These are phyloP conservation scores for Rugalucina vietnamica DNA, from an alignment of 2,888 invertebrate genomes.

Conservation along the genomic window DNA sequence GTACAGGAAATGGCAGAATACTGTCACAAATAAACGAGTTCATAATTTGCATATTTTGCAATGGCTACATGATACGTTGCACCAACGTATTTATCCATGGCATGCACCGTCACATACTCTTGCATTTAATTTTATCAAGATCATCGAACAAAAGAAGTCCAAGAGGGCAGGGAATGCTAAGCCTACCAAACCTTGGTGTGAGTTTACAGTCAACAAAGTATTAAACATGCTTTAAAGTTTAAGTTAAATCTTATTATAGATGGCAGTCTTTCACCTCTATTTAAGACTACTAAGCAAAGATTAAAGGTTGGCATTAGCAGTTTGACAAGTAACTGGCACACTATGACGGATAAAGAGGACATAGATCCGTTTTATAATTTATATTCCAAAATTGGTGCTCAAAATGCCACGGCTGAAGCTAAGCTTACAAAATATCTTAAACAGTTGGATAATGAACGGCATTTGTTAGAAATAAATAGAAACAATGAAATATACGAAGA, in stretches of 20 bases:
- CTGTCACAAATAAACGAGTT: too few species aligned
- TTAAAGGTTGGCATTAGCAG: background rate
- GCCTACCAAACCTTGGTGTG: too few species aligned
- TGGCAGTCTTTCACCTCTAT: background rate
- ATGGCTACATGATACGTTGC: too few species aligned
- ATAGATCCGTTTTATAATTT: slow-evolving; percentile 35
- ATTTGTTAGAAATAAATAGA: background rate
- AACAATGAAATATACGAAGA: slow-evolving; percentile 13
- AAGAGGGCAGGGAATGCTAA: too few species aligned
- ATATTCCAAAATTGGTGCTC: slow-evolving; percentile 43
- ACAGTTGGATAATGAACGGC: background rate
- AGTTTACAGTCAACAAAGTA: too few species aligned
- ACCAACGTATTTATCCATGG: too few species aligned
- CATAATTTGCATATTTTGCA: too few species aligned
- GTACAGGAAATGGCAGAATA: too few species aligned
- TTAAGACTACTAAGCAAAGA: background rate
- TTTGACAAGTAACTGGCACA: background rate
- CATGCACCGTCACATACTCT: too few species aligned
- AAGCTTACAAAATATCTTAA: slow-evolving; percentile 1
- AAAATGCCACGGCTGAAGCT: slow-evolving; percentile 26
- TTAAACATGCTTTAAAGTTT: too few species aligned
- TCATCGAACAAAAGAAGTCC: too few species aligned
- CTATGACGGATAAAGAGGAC: slow-evolving; percentile 38
- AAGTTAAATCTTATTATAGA: background rate
- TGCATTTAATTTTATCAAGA: too few species aligned